A percentile compares a stretch with the other conserved stretches of the same genome.
Evolutionary conservation across 2,888 invertebrate species (phyloP).

Genomic region (Pristionchus maxplancki): DNA sequence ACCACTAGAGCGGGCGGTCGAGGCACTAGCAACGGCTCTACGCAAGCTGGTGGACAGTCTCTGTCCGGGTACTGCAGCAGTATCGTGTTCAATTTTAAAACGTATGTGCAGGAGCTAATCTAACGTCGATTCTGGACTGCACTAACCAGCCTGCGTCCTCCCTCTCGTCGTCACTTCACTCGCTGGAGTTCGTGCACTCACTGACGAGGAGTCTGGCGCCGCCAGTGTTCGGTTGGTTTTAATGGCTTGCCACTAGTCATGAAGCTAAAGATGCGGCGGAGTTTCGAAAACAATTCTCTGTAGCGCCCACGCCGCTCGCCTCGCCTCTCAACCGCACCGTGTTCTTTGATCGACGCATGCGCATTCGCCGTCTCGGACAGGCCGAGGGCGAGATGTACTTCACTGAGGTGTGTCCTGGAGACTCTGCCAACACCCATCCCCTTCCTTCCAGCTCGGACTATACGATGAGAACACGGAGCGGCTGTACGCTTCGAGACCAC

Average conservation of each 20-base stretch:
- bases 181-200: conserved; percentile 47
- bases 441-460: not conserved
- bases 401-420: not conserved
- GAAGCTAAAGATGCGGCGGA: too few species aligned
- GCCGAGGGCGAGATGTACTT: conserved; percentile 32
- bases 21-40: conserved; percentile 45
- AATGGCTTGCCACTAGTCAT: not conserved
- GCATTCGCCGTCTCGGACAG: not conserved
- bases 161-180: conserved; percentile 11
- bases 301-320: not conserved
- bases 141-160: conserved; percentile 42
- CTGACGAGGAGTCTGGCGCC: not conserved
- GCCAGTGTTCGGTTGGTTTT: not conserved
- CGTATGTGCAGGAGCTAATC: not conserved
- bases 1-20: conserved; percentile 58
- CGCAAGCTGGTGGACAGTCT: conserved; percentile 42
- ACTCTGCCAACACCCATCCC: too few species aligned
- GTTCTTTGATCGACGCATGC: conserved; percentile 18
- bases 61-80: conserved; percentile 18
- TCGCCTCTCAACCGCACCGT: not conserved
- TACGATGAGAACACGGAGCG: conserved; percentile 35
- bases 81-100: not conserved
- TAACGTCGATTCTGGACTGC: conserved; percentile 39
- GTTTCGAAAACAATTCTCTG: not conserved
- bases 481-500: not conserved